These are phyloP conservation scores for Cyanoramphus novaezelandiae DNA, from an alignment of 2,113 vertebrate genomes.

Conservation along the genomic window DNA sequence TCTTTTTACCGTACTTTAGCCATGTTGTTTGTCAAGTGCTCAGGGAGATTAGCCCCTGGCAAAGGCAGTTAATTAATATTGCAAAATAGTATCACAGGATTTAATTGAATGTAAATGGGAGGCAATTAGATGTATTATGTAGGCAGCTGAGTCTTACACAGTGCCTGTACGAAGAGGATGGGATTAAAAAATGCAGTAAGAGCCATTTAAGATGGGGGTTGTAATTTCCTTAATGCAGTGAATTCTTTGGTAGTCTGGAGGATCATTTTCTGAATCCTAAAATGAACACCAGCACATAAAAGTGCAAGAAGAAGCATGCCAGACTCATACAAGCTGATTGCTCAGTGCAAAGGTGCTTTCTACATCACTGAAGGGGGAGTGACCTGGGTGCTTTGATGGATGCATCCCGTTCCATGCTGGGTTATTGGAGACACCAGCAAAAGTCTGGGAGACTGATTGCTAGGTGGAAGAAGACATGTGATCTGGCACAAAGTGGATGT, in stretches of 20 bases:
- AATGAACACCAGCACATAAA: neutral
- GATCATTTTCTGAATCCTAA: neutral
- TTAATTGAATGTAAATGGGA: neutral
- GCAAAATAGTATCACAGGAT: neutral
- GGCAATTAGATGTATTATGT: neutral
- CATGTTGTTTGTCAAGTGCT: neutral
- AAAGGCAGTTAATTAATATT: neutral
- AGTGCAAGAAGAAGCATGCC: neutral
- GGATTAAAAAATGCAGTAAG: neutral
- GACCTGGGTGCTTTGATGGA: neutral
- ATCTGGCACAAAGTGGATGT: neutral
- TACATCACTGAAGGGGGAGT: fast-evolving
- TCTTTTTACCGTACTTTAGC: neutral
- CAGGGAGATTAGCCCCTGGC: neutral
- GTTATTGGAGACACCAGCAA: fast-evolving
- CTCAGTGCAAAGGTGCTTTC: neutral
- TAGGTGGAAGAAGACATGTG: neutral
- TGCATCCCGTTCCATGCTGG: neutral
- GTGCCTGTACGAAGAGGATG: neutral
- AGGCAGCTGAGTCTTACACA: neutral
- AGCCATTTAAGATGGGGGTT: neutral
- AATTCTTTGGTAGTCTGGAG: neutral
- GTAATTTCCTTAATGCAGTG: neutral
- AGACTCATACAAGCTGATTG: neutral
- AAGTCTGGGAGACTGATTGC: neutral